phyloP scores from a whole-genome alignment of 2,113 vertebrate species.

The Clarias batrachus region DNA sequence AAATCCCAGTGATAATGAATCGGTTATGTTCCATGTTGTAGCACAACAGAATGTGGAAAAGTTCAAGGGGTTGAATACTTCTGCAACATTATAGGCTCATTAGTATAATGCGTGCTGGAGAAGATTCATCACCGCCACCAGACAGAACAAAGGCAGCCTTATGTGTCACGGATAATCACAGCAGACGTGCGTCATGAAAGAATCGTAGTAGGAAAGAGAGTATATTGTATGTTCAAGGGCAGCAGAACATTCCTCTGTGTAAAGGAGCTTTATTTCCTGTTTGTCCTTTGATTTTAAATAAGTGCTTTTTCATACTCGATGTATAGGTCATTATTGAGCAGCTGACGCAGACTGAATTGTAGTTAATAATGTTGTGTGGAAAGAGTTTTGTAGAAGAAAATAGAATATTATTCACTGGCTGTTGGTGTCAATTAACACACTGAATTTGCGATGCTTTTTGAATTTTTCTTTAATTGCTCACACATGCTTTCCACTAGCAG shows the following conservation, averaged over 20 bases:
- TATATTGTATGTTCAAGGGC: neutral
- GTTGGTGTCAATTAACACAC: neutral
- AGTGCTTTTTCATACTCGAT: neutral
- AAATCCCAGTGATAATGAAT: neutral
- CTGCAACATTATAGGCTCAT: neutral
- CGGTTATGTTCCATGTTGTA: neutral
- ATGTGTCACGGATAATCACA: neutral
- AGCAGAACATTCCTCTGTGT: neutral
- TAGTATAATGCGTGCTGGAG: neutral
- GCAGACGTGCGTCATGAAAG: neutral
- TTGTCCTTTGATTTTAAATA: neutral
- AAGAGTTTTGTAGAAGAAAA: neutral
- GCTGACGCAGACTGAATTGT: neutral
- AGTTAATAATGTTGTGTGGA: neutral
- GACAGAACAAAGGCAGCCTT: slow-evolving; percentile 13
- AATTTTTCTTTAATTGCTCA: neutral
- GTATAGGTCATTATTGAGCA: neutral
- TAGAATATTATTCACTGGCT: neutral
- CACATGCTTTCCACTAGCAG: neutral
- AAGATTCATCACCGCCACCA: neutral
- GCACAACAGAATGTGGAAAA: neutral
- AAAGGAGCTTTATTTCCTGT: neutral
- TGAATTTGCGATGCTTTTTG: neutral
- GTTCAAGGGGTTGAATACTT: neutral
- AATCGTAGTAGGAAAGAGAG: neutral